Percentiles rank a stretch among this genome's conserved stretches.
These are phyloP conservation scores for Mohoua ochrocephala DNA, from an alignment of 2,113 vertebrate species.

Conservation along the genomic window DNA sequence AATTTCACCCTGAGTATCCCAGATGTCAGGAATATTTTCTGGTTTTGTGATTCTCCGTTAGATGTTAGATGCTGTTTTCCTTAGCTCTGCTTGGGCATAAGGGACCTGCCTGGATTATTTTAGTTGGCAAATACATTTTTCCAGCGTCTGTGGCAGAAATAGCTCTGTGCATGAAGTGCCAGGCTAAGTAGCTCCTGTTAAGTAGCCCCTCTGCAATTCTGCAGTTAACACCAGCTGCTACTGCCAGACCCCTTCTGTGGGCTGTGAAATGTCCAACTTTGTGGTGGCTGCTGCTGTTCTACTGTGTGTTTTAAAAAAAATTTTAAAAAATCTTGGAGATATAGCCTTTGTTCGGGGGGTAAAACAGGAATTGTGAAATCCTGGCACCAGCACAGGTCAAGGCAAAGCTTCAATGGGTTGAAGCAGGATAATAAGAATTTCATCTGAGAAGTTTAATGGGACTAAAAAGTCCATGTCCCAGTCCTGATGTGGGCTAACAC, in stretches of 20 bases:
- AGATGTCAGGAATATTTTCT: slow-evolving; percentile 5
- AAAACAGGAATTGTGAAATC: neutral
- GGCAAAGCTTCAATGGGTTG: neutral
- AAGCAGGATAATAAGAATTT: neutral
- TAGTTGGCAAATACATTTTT: slow-evolving; percentile 41
- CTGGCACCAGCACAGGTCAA: neutral
- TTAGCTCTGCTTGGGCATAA: neutral
- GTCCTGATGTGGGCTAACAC: neutral
- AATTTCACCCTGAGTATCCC: neutral
- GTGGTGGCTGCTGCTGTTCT: neutral
- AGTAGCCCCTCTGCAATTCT: slow-evolving; percentile 41
- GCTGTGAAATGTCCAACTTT: neutral
- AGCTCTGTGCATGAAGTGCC: slow-evolving; percentile 30
- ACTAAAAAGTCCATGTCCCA: neutral
- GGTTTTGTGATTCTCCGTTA: neutral
- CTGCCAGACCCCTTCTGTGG: slow-evolving; percentile 22
- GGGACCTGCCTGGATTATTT: slow-evolving; percentile 40
- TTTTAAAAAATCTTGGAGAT: neutral
- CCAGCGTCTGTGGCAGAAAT: slow-evolving; percentile 10
- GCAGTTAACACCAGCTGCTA: slow-evolving; percentile 45
- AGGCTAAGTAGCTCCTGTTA: slow-evolving; percentile 59
- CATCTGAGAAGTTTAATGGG: neutral
- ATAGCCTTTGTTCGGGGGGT: neutral
- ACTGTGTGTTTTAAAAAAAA: neutral
- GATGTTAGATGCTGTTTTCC: slow-evolving; percentile 23